phyloP scores from a whole-genome alignment of 2,888 invertebrate species.

The Acheta domesticus region DNA sequence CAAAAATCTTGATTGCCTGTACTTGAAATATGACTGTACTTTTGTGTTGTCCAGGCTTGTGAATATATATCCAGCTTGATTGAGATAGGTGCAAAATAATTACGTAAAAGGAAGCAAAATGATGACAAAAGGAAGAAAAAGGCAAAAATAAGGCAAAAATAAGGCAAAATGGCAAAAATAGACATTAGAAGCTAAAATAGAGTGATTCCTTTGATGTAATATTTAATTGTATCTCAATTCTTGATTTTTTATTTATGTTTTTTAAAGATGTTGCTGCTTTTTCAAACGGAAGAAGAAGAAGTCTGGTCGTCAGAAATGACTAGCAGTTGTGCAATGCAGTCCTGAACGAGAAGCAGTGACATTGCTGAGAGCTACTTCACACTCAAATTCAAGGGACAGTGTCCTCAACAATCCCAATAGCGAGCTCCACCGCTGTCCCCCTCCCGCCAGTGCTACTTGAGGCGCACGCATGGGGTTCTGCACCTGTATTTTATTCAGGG shows the following conservation, averaged over 20 bases:
- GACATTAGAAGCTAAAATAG: too few species aligned
- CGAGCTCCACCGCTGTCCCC: constrained; percentile 34
- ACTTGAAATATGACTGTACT: too few species aligned
- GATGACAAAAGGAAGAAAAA: too few species aligned
- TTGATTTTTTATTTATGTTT: constrained; percentile 41
- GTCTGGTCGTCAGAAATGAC: constrained; percentile 86
- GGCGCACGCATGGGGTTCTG: neutral
- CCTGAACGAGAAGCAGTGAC: constrained; percentile 63
- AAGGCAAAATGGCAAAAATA: too few species aligned
- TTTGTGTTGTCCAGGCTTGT: too few species aligned
- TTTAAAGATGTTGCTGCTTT: constrained; percentile 96
- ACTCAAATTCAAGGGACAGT: constrained; percentile 61
- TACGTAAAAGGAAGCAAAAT: too few species aligned
- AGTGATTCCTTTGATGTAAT: neutral
- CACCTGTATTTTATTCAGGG: constrained; percentile 18
- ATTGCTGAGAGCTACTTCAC: constrained; percentile 60
- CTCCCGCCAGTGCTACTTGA: constrained; percentile 41
- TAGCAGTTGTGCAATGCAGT: constrained; percentile 66
- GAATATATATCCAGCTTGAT: too few species aligned
- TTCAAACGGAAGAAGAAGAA: constrained; percentile 99
- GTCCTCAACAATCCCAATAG: constrained; percentile 50
- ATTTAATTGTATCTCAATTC: neutral
- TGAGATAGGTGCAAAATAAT: too few species aligned
- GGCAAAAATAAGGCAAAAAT: too few species aligned
- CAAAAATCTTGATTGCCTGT: too few species aligned